Conservation (phyloP, 2,888 invertebrate genomes). For the Tryphoninae sp. region DNA sequence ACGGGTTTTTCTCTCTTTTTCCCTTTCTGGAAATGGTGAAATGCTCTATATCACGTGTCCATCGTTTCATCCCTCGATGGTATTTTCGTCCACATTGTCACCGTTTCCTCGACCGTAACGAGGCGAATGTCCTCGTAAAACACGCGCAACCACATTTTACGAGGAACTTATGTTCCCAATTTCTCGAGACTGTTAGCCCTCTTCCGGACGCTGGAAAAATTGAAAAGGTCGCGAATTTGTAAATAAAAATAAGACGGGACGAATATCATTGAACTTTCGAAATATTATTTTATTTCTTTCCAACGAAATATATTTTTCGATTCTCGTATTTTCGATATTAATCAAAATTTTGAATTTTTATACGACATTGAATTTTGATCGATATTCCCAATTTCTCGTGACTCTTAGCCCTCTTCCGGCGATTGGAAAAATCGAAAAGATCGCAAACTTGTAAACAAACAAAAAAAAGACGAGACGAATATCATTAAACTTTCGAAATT, state of each 20-base stretch:
- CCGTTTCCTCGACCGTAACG: neutral
- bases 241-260: neutral
- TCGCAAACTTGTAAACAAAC: neutral
- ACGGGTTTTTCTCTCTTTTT: neutral
- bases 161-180: constrained; percentile 24
- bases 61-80: neutral
- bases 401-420: neutral
- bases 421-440: neutral
- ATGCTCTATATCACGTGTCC: constrained; percentile 11
- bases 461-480: no score
- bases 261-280: no score
- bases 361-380: no score
- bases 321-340: no score
- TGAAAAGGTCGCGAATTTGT: neutral
- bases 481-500: no score
- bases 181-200: neutral
- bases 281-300: no score
- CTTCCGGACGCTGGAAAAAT: neutral
- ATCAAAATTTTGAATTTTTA: no score
- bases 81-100: constrained; percentile 23
- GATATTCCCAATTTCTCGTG: neutral
- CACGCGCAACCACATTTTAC: constrained; percentile 43
- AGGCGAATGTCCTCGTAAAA: constrained; percentile 45
- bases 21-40: neutral
- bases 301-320: no score